phyloP scores from a whole-genome alignment of 2,888 invertebrate species.

The Leucozona laternaria region DNA sequence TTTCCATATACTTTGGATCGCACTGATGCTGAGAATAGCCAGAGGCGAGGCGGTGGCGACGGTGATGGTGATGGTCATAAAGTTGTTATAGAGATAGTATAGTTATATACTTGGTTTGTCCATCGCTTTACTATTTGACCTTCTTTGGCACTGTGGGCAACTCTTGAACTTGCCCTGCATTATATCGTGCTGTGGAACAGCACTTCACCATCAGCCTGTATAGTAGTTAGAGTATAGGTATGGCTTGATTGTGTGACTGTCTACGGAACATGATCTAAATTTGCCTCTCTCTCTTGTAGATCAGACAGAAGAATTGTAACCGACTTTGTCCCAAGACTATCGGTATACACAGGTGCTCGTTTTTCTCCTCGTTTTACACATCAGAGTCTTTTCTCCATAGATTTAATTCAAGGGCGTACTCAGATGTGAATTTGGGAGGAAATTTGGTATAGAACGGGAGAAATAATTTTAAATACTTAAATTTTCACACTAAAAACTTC shows the following conservation, averaged over 20 bases:
- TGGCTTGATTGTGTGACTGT: constrained; percentile 24
- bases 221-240: constrained; percentile 31
- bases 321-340: background rate
- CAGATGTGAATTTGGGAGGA: background rate
- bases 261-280: constrained; percentile 67
- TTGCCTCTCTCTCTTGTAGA: constrained; percentile 24
- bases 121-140: constrained; percentile 54
- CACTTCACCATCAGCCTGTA: constrained; percentile 38
- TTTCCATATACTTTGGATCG: constrained; percentile 15
- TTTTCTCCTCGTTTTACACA: constrained; percentile 39
- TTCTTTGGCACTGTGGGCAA: constrained; percentile 67
- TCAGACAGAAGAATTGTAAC: constrained; percentile 30
- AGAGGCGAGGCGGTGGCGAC: background rate
- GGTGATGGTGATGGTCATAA: constrained; percentile 16
- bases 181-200: constrained; percentile 70
- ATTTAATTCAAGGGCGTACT: background rate
- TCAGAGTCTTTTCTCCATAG: background rate
- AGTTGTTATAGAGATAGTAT: constrained; percentile 9
- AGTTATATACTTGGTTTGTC: constrained; percentile 11
- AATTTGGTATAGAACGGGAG: background rate
- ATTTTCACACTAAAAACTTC: too few relatives aligned
- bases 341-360: constrained; percentile 63
- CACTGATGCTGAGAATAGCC: background rate
- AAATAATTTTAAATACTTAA: too few relatives aligned
- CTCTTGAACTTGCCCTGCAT: constrained; percentile 74